phyloP scores from a whole-genome alignment of 2,113 vertebrate species.

The Penelope pileata region DNA sequence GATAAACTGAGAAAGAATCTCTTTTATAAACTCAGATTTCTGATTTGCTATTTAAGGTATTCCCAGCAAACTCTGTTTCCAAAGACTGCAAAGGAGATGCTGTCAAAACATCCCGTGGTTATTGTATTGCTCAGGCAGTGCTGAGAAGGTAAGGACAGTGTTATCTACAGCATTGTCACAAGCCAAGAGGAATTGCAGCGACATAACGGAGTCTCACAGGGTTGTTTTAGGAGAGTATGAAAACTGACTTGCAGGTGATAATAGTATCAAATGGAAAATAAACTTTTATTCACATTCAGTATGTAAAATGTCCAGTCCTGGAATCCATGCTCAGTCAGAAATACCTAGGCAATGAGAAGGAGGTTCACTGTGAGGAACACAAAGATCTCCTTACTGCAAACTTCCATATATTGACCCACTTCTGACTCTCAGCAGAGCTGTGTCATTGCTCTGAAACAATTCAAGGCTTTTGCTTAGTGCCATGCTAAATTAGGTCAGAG shows the following conservation, averaged over 20 bases:
- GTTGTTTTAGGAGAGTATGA: neutral
- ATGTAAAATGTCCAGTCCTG: neutral
- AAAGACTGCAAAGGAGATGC: neutral
- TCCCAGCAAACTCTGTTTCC: constrained; percentile 7
- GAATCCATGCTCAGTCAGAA: neutral
- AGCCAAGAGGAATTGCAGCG: neutral
- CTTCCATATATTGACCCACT: neutral
- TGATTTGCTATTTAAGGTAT: constrained; percentile 33
- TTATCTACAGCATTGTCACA: neutral
- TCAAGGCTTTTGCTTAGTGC: neutral
- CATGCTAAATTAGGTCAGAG: neutral
- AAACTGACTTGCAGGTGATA: neutral
- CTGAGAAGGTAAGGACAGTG: neutral
- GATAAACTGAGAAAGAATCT: constrained; percentile 45
- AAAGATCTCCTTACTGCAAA: neutral
- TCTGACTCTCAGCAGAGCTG: neutral
- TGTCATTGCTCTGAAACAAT: neutral
- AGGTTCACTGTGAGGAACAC: neutral
- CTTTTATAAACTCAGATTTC: constrained; percentile 50
- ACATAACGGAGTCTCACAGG: neutral
- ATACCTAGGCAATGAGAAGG: neutral
- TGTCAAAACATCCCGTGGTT: constrained; percentile 14
- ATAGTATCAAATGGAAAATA: neutral
- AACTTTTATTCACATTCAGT: neutral
- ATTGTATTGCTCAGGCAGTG: neutral